Conservation (phyloP, 2,888 invertebrate genomes). For the Stegana nigrithorax region DNA sequence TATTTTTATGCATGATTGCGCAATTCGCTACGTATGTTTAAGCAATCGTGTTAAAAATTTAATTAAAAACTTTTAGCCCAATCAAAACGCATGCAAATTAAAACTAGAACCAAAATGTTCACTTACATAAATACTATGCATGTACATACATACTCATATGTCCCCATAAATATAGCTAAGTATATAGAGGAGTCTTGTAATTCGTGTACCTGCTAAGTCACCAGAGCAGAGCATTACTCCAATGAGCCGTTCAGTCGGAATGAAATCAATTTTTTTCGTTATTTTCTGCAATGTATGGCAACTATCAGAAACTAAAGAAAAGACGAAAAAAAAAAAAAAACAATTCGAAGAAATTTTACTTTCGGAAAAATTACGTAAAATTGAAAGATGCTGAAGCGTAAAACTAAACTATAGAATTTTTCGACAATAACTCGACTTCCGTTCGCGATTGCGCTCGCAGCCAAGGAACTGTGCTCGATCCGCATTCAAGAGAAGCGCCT, state of each 20-base stretch:
- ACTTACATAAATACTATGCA: too few relatives aligned
- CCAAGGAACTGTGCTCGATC: too few relatives aligned
- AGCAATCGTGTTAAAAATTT: constrained; percentile 43
- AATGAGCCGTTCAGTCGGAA: background rate
- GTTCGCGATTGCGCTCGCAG: too few relatives aligned
- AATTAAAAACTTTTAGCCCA: constrained; percentile 44
- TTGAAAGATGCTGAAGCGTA: background rate
- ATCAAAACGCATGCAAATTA: background rate
- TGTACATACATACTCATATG: too few relatives aligned
- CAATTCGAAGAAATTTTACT: background rate
- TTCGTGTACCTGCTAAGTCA: too few relatives aligned
- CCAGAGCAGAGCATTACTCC: too few relatives aligned
- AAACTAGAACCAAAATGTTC: too few relatives aligned
- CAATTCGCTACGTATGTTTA: constrained; percentile 11
- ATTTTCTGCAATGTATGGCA: background rate
- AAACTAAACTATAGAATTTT: constrained; percentile 6
- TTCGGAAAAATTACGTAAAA: constrained; percentile 40
- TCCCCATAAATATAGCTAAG: too few relatives aligned
- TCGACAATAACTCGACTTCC: constrained; percentile 10
- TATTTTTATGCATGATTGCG: background rate
- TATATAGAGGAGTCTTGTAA: too few relatives aligned
- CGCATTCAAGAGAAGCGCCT: background rate
- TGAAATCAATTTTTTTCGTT: background rate
- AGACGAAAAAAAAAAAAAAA: background rate
- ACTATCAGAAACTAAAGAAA: constrained; percentile 1